Base-by-base conservation (phyloP, 2,888 invertebrate genomes). In the Oxyteleia sp. region DNA sequence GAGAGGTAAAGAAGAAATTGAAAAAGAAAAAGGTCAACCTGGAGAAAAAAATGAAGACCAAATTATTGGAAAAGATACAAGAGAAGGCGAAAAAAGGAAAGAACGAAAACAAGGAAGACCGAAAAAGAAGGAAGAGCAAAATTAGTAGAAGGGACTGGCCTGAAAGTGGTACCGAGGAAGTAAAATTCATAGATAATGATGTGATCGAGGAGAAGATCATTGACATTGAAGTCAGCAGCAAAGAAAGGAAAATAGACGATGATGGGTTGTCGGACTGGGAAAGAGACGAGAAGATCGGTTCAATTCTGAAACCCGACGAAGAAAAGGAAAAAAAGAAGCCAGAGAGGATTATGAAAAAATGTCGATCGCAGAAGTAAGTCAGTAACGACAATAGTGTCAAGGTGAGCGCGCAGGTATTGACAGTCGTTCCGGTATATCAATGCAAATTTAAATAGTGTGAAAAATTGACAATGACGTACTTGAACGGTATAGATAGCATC, bases 231-330 rank as follows among this genome's bases (percentile, higher is more conserved):
- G n/a, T 0, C 7, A 82, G 82, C 4, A 72, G 18, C 0, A 57
- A 45, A 20, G 76, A 68, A 18, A 66, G 64, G 13, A 72, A 71
- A 0, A 20, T 63, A 0, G 85, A 84, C 8, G 85, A 86, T 4
- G 86, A 86, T 11, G 71, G 82, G 0, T 53, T 83, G n/a, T 86
- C 85, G 0, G 87, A 87, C 23, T 88, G 88, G 88, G 88, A 88
- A 41, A 79, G 80, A 32, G 86, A 87, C 5, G 85, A 80, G 32
- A 81, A 81, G 13, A 57, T 81, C 7, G 35, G 26, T 1, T 13
- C 45, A 2, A 20, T 74, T 1, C 10, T 55, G 2, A 47, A 74
- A 16, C 10, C 53, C 1, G 55, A 72, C 20, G 63, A 26, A 16
- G 20, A 63, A 11, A 32, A 57, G 43, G 8, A 53, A 38, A 26